Evolutionary conservation across 1,140 invertebrate species (phyloP), one percentile per base, ranked within the genome.

Genomic region (Colletes latitarsis): DNA sequence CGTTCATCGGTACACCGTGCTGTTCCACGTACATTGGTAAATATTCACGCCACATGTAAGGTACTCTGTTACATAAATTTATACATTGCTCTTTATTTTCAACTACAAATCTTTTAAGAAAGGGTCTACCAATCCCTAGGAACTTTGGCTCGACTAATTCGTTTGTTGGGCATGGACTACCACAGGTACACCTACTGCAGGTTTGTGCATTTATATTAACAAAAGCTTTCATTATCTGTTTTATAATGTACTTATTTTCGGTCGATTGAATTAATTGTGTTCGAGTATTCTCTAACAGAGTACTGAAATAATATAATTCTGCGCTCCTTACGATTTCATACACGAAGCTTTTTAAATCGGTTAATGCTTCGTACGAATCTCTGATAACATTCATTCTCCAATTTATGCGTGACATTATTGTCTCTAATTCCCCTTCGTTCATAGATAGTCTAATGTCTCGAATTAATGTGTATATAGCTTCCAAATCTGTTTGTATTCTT

Each of bases 11-110:
- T 30, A 83, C 41, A 53, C 70, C 41, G 14, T 66, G 21, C 49
- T 82, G 80, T 62, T 91, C 82, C 12, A 78, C 57, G n/a, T 82
- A 88, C 43, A 89, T 21, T 1, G 81, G 63, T 46, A 93, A 79
- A 62, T 92, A 93, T 15, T 90, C 86, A 64, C 85, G 87, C 95
- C 95, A 95, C 85, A 95, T 93, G 81, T 94, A 95, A 53, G 95
- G 95, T 92, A 95, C 94, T 81, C 92, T 92, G 77, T 94, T 94
- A 82, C 94, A 95, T 43, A 95, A 83, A 74, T 83, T 68, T 49
- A 89, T 63, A 81, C 88, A 92, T 5, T 81, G 71, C 14, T 83
- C 80, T 58, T 88, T 68, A 19, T 66, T 19, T n/a, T 83, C 53
- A 19, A 85, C 52, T 6, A 39, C 77, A 19, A 91, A 88, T 85